Evolutionary conservation across 1,140 invertebrate species (phyloP).

Genomic region (Latrodectus geometricus): DNA sequence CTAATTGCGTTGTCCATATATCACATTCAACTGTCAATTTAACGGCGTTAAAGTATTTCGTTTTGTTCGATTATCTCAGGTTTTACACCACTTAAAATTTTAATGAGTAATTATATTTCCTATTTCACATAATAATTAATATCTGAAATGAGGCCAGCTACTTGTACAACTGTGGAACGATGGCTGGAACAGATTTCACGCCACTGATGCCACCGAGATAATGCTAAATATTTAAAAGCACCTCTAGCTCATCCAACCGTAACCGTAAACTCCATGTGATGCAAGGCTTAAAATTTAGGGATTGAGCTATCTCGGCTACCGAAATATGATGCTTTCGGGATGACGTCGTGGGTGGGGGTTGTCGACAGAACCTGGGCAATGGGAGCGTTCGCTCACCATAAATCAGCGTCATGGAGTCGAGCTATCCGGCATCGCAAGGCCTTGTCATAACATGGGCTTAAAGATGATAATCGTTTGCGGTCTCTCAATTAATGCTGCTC

Average conservation of each 20-base stretch:
- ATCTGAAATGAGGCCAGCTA: no score
- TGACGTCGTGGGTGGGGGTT: neutral
- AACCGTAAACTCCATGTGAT: neutral
- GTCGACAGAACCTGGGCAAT: slow-evolving; percentile 3
- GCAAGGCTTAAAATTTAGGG: slow-evolving; percentile 7
- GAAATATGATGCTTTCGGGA: neutral
- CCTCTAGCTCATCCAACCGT: no score
- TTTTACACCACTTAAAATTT: no score
- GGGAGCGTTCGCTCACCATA: slow-evolving; percentile 1
- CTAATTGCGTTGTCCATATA: no score
- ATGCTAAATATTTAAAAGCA: neutral
- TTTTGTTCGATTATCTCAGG: no score
- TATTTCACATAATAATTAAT: no score
- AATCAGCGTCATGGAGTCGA: neutral
- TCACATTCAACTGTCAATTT: no score
- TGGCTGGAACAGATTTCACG: no score
- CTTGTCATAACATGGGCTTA: slow-evolving; percentile 40
- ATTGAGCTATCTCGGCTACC: slow-evolving; percentile 9
- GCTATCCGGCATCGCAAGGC: neutral
- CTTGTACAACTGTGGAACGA: no score
- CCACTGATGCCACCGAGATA: neutral
- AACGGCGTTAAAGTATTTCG: no score
- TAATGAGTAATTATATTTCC: no score
- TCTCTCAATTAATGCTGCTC: slow-evolving; percentile 37
- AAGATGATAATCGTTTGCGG: slow-evolving; percentile 31